Conservation (phyloP, 1,140 invertebrate species). For the Daktulosphaira vitifoliae region DNA sequence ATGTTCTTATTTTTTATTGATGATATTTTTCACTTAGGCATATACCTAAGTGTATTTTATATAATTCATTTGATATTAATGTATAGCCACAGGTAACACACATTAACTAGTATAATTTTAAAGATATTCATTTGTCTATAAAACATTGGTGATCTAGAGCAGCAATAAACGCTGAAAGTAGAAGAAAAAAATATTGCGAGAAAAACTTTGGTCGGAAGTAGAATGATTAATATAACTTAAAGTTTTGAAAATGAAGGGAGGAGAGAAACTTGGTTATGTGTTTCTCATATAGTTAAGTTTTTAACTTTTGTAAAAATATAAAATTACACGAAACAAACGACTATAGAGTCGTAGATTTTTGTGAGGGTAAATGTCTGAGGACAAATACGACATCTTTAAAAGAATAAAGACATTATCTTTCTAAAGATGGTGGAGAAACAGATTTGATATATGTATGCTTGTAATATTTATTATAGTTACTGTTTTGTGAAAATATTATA, state of each 20-base stretch:
- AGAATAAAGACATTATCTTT: conserved; percentile 31
- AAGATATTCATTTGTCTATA: no score
- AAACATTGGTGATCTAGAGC: no score
- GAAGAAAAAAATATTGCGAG: conserved; percentile 18
- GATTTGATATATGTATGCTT: no score
- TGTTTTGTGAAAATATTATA: no score
- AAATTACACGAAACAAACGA: conserved; percentile 17
- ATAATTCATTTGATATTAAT: no score
- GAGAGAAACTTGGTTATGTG: conserved; percentile 19
- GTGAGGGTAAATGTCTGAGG: no score
- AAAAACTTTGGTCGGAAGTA: conserved; percentile 16
- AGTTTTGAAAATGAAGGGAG: neutral
- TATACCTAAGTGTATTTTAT: no score
- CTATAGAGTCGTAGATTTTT: conserved; percentile 1
- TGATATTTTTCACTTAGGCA: no score
- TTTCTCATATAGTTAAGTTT: conserved; percentile 23
- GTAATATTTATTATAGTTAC: no score
- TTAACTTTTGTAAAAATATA: conserved; percentile 27
- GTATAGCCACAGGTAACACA: no score
- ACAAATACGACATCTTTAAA: conserved; percentile 12
- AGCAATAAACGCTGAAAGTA: neutral
- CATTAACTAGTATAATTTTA: no score
- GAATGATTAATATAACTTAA: conserved; percentile 28
- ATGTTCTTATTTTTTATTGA: no score
- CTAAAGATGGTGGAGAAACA: neutral